Evolutionary conservation across 2,888 invertebrate genomes (phyloP).

Genomic region (Tortricodes alternella): DNA sequence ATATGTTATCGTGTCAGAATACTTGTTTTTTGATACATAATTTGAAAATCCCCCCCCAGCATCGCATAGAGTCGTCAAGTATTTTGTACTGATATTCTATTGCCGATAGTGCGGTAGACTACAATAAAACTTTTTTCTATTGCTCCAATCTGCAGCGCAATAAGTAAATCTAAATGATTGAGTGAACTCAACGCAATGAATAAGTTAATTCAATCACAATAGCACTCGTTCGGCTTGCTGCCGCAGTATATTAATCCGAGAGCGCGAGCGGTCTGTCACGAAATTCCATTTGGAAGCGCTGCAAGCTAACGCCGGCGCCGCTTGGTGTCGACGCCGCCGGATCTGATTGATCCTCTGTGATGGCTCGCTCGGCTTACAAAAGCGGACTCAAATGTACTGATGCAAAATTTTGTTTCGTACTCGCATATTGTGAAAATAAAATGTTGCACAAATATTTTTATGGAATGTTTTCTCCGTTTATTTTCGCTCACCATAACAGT

Average conservation of each 20-base stretch:
- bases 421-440: constrained; percentile 3
- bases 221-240: constrained; percentile 54
- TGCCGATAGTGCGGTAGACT: background rate
- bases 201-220: constrained; percentile 61
- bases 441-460: constrained; percentile 1
- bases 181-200: constrained; percentile 45
- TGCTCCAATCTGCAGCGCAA: background rate
- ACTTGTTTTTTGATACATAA: too few relatives aligned
- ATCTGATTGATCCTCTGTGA: constrained; percentile 58
- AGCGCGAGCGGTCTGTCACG: constrained; percentile 57
- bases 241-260: constrained; percentile 61
- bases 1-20: too few relatives aligned
- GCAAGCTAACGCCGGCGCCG: constrained; percentile 50
- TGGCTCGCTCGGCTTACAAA: constrained; percentile 38
- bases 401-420: constrained; percentile 21
- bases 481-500: background rate
- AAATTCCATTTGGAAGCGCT: constrained; percentile 65
- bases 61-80: too few relatives aligned
- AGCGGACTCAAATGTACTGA: constrained; percentile 24
- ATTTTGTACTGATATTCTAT: background rate
- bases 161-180: constrained; percentile 30
- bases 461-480: background rate
- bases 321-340: constrained; percentile 54
- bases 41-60: too few relatives aligned
- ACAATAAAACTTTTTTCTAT: background rate